Percentiles rank a stretch among this genome's conserved stretches.
phyloP scores from a whole-genome alignment of 2,797 vertebrate genomes.

The Eurystomus glaucurus region DNA sequence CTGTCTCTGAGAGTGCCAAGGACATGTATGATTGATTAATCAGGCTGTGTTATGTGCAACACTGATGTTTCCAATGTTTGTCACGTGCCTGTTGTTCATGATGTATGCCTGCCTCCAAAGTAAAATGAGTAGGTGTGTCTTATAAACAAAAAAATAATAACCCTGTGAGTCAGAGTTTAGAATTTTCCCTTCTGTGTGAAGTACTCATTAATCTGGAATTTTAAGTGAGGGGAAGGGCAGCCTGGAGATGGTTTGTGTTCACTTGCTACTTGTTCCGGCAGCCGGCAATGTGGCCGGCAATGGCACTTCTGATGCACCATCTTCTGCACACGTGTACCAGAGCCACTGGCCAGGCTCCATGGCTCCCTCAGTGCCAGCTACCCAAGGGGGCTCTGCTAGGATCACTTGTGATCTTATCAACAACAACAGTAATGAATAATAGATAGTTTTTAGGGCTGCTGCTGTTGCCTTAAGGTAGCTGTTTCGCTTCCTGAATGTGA shows the following conservation, averaged over 20 bases:
- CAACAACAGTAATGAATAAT: neutral
- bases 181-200: slow-evolving; percentile 27
- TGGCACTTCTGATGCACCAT: neutral
- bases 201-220: slow-evolving; percentile 74
- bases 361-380: neutral
- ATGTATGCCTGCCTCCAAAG: neutral
- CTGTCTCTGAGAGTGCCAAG: neutral
- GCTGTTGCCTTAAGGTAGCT: neutral
- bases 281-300: rapidly evolving
- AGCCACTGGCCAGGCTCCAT: rapidly evolving
- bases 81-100: neutral
- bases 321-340: neutral
- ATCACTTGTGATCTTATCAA: neutral
- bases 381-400: neutral
- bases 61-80: neutral
- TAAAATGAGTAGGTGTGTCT: slow-evolving; percentile 65
- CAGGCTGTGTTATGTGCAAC: neutral
- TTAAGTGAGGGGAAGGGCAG: slow-evolving; percentile 62
- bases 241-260: neutral
- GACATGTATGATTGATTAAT: neutral
- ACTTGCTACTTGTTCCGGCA: neutral
- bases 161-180: slow-evolving; percentile 58
- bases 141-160: slow-evolving; percentile 70
- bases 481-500: neutral
- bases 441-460: neutral